Percentiles rank a stretch among this genome's conserved stretches.
These are phyloP conservation scores for Thumatha senex DNA, from an alignment of 2,888 invertebrate species.

Conservation along the genomic window DNA sequence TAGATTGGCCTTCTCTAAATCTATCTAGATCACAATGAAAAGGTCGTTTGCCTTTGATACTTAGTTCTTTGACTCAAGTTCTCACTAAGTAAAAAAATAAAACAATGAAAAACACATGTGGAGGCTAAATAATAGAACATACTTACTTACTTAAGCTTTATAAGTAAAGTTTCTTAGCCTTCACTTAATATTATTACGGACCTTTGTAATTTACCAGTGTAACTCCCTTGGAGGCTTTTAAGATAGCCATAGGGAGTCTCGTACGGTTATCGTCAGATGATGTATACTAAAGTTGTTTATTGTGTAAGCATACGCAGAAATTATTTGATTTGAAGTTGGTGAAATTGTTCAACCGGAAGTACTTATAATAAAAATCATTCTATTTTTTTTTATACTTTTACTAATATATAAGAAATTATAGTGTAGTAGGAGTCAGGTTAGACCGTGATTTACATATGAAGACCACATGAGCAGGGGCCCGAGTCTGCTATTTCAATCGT, in stretches of 20 bases:
- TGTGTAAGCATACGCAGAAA: background rate
- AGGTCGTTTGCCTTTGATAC: no score
- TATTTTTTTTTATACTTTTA: no score
- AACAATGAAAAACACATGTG: background rate
- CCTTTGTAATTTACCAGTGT: slow-evolving; percentile 19
- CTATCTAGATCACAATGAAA: no score
- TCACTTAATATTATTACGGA: slow-evolving; percentile 24
- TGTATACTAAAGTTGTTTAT: slow-evolving; percentile 19
- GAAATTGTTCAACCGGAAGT: no score
- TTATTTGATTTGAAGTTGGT: background rate
- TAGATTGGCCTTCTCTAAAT: no score
- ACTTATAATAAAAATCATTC: no score
- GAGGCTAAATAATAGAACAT: background rate
- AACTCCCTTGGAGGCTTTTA: slow-evolving; percentile 39
- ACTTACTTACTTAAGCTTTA: background rate
- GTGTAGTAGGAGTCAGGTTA: no score
- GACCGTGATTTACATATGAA: no score
- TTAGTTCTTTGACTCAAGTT: no score
- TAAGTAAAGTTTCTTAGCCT: slow-evolving; percentile 11
- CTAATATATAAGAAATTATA: no score
- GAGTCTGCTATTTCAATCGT: no score
- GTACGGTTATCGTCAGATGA: slow-evolving; percentile 14
- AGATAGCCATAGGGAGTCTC: slow-evolving; percentile 38
- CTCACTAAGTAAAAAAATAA: background rate
- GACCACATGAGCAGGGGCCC: no score